Evolutionary conservation across 2,113 vertebrate species (phyloP).

Genomic region (Xenus cinereus): DNA sequence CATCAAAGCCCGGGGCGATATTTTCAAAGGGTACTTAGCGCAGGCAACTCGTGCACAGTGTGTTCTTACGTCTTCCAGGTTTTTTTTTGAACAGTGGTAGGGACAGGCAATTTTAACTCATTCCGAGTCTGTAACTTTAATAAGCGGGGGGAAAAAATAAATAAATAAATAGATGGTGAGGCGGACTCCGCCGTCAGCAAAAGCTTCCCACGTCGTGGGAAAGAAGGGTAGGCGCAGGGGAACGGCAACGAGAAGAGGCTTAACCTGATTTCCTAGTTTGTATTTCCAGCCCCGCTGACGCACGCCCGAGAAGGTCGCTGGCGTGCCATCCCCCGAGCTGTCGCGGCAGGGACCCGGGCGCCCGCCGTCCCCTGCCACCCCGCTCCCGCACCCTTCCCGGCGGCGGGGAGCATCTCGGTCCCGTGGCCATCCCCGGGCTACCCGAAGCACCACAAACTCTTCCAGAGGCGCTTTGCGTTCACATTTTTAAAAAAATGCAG

Average conservation of each 20-base stretch:
- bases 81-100: not conserved
- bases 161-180: not conserved
- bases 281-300: constrained; percentile 52
- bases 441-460: not conserved
- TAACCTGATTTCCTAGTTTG: constrained; percentile 65
- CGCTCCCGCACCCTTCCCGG: not conserved
- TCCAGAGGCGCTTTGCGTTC: not conserved
- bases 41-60: not conserved
- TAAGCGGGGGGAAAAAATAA: not conserved
- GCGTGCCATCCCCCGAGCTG: not conserved
- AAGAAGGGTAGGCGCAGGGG: not conserved
- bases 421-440: rapidly evolving
- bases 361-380: not conserved
- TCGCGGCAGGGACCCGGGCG: not conserved
- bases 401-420: not conserved
- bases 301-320: not conserved
- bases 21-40: constrained; percentile 18
- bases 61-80: not conserved
- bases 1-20: constrained; percentile 22
- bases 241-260: constrained; percentile 35
- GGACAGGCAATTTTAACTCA: constrained; percentile 32
- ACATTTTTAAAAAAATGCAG: not conserved
- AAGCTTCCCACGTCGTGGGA: constrained; percentile 15
- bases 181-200: constrained; percentile 10
- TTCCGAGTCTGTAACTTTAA: not conserved